Percentiles rank a stretch among this genome's conserved stretches.
Evolutionary conservation across 2,888 invertebrate genomes (phyloP).

Genomic region (Nasonovia ribisnigri): DNA sequence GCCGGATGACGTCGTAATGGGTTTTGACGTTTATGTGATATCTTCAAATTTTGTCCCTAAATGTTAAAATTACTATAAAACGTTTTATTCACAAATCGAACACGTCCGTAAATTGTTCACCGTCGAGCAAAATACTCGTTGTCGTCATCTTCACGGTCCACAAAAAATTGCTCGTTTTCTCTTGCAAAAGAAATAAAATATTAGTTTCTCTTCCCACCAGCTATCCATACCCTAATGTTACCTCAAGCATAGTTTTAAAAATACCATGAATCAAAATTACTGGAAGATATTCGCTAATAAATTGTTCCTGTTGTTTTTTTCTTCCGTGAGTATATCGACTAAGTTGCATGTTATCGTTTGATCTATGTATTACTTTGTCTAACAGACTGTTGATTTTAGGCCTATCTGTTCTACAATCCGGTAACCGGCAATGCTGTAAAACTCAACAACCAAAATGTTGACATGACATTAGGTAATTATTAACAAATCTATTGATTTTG

Average conservation of each 20-base stretch:
- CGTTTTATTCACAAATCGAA: too few species aligned
- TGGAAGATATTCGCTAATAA: slow-evolving; percentile 13
- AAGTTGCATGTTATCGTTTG: not conserved
- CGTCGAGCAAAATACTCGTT: not conserved
- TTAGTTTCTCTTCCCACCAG: not conserved
- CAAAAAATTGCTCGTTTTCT: not conserved
- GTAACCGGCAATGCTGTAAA: slow-evolving; percentile 49
- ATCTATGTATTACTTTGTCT: not conserved
- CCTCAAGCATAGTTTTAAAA: slow-evolving; percentile 1
- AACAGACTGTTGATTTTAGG: not conserved
- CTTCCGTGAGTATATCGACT: not conserved
- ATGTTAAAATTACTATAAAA: not conserved
- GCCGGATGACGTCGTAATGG: slow-evolving; percentile 61
- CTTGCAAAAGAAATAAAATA: not conserved
- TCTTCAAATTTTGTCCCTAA: slow-evolving; percentile 7
- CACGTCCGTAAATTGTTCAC: not conserved
- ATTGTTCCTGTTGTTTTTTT: slow-evolving; percentile 32
- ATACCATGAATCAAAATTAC: slow-evolving; percentile 52
- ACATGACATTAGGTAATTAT: slow-evolving; percentile 66
- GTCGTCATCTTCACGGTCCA: not conserved
- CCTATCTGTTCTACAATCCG: slow-evolving; percentile 15
- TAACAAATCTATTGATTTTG: not conserved
- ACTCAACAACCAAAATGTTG: slow-evolving; percentile 62
- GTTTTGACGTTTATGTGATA: not conserved
- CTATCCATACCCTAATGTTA: slow-evolving; percentile 34